phyloP scores from a whole-genome alignment of 2,888 invertebrate species.

The Anaspis maculata region DNA sequence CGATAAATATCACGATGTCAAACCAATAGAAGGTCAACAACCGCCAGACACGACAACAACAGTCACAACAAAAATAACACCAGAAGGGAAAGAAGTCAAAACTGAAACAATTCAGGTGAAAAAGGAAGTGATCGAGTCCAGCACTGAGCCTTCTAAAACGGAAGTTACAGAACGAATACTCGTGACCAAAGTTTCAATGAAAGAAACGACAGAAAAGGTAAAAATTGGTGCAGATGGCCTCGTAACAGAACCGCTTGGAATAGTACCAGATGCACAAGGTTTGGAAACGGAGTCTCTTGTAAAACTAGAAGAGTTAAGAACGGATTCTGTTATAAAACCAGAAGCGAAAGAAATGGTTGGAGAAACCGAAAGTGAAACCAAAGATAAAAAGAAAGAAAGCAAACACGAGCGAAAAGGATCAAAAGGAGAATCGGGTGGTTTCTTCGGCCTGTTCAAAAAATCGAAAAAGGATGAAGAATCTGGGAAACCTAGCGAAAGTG shows the following conservation, averaged over 20 bases:
- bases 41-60: background rate
- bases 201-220: slow-evolving; percentile 2
- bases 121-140: background rate
- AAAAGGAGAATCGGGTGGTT: slow-evolving; percentile 2
- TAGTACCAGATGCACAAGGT: no score
- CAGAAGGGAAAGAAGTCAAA: no score
- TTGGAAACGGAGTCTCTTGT: background rate
- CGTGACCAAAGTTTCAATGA: slow-evolving; percentile 1
- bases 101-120: slow-evolving; percentile 2
- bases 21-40: slow-evolving; percentile 3
- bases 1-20: slow-evolving; percentile 14
- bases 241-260: background rate
- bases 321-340: no score
- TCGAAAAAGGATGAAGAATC: slow-evolving; percentile 14
- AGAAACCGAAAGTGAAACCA: background rate
- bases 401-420: slow-evolving; percentile 1
- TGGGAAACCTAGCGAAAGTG: slow-evolving; percentile 5
- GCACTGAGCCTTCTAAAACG: no score
- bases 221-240: slow-evolving; percentile 5
- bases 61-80: background rate
- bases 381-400: background rate
- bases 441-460: background rate
- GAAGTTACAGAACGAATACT: no score
- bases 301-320: background rate
- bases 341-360: background rate